phyloP scores from a whole-genome alignment of 2,797 vertebrate species.

The Aeoliscus strigatus region DNA sequence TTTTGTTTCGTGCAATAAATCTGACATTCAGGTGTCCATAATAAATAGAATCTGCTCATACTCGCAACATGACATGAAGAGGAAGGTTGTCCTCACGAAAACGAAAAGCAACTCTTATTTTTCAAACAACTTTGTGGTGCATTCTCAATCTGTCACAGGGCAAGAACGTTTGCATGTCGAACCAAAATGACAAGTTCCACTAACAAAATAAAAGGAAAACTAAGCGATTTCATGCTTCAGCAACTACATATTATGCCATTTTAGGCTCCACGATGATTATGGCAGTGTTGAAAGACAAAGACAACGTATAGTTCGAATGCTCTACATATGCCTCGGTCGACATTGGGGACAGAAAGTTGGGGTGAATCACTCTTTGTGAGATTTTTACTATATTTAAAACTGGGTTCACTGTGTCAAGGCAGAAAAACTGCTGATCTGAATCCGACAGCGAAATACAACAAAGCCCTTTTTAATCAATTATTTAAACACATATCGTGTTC shows the following conservation, averaged over 20 bases:
- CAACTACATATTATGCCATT: slow-evolving; percentile 50
- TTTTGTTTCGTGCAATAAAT: neutral
- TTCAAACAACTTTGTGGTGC: slow-evolving; percentile 20
- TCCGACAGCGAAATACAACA: too few species aligned
- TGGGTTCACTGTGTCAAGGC: slow-evolving; percentile 2
- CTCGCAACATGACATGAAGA: slow-evolving; percentile 4
- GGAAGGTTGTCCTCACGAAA: slow-evolving; percentile 19
- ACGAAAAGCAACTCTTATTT: slow-evolving; percentile 17
- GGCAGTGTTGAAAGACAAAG: slow-evolving; percentile 51
- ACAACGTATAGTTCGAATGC: slow-evolving; percentile 39
- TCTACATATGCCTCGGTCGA: slow-evolving; percentile 46
- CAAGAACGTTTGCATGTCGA: slow-evolving; percentile 44
- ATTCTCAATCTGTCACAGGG: slow-evolving; percentile 29
- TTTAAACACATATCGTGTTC: too few species aligned
- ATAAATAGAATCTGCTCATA: neutral
- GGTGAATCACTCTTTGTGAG: slow-evolving; percentile 9
- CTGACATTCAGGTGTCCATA: neutral
- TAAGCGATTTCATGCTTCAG: slow-evolving; percentile 56
- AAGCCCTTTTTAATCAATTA: too few species aligned
- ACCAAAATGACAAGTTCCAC: slow-evolving; percentile 55
- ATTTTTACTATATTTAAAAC: slow-evolving; percentile 25
- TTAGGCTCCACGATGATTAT: slow-evolving; percentile 50
- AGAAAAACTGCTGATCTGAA: too few species aligned
- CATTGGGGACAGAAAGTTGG: slow-evolving; percentile 41
- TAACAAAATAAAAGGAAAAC: slow-evolving; percentile 50